Evolutionary conservation across 1,140 invertebrate species (phyloP).

Genomic region (Palaemon carinicauda): DNA sequence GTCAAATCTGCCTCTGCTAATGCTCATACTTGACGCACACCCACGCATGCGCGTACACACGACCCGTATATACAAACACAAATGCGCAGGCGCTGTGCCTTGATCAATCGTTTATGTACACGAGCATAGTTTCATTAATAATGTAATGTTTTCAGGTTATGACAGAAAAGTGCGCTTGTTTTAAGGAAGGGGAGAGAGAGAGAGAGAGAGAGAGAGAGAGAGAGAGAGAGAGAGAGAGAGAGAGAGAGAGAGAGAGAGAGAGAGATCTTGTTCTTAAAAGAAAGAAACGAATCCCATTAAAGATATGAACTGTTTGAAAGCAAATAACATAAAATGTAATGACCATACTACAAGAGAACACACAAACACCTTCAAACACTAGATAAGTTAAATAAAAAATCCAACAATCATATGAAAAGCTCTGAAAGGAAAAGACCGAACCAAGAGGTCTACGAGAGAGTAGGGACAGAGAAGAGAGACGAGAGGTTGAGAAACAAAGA

Average conservation of each 20-base stretch:
- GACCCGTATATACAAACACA: neutral
- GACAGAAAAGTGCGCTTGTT: no score
- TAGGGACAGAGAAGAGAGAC: neutral
- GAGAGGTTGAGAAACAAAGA: neutral
- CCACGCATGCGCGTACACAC: neutral
- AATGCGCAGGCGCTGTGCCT: no score
- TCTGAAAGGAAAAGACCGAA: no score
- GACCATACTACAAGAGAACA: no score
- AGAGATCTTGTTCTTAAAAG: no score
- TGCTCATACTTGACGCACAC: neutral
- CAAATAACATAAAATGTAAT: neutral
- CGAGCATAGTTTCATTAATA: no score
- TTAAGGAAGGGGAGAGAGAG: constrained; percentile 7
- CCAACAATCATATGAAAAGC: neutral
- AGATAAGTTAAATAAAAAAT: neutral
- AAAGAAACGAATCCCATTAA: neutral
- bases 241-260: constrained; percentile 6
- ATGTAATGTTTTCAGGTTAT: no score
- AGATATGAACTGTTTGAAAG: neutral
- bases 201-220: constrained; percentile 34
- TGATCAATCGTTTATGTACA: no score
- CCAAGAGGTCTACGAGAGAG: neutral
- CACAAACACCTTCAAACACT: neutral
- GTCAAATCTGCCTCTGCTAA: neutral
- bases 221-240: constrained; percentile 29